Evolutionary conservation across 2,888 invertebrate species (phyloP), one percentile per base, ranked within the genome.

Genomic region (Opisthograptis luteolata): DNA sequence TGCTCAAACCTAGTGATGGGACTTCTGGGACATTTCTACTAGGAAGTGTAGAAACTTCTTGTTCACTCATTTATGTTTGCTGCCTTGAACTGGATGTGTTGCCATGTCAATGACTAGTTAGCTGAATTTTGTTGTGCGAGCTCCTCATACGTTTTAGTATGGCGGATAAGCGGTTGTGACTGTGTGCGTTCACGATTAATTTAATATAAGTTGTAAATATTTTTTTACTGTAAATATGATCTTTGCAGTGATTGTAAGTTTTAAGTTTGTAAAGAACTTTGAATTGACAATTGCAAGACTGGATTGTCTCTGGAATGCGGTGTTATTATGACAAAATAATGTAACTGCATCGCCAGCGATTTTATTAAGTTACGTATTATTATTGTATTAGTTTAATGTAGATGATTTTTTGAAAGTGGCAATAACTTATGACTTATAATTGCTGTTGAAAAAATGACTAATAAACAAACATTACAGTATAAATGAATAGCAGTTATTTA

Each of bases 141-240:
- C 68, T 58, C 73, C 73, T 67, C 75, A 75, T 88, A 62, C 85
- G 88, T 89, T 88, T 59, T 88, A 88, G 88, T 81, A 87, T 64
- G 71, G 66, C 52, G 76, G 56, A 62, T 66, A 55, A 47, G 61
- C 66, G 68, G 65, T 66, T 72, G 63, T 64, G 60, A 64, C 46
- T 62, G 59, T 57, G 62, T 60, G 63, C 62, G 58, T 70, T 72
- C 75, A 70, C 40, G 28, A 73, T 75, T 75, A 73, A 76, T 74
- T 74, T 76, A 66, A 55, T n/a, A 64, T 81, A 78, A 79, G 76
- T 58, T 87, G 87, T 87, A 87, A 82, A 88, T 88, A 85, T 78
- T 77, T 76, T 76, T 36, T 74, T 62, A 61, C 62, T 82, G 79
- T 86, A 83, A 74, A 83, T 81, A 80, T 25, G 34, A 55, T 70